A percentile compares a stretch with the other conserved stretches of the same genome.
Conservation (phyloP, 37 sponge, comb jelly and placozoan genomes). For the Halichondria panicea region DNA sequence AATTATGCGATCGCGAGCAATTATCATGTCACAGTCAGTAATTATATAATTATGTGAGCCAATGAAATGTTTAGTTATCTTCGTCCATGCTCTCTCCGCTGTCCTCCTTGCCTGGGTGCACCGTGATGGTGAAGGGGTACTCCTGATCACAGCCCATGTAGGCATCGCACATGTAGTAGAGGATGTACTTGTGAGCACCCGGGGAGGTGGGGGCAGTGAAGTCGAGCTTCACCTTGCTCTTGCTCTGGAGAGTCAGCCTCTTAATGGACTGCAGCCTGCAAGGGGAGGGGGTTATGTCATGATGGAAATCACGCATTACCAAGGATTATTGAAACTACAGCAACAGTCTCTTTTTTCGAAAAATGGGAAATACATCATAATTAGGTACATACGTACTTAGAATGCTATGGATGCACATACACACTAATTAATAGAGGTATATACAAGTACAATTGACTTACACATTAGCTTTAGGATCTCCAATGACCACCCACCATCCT, state of each 20-base stretch:
- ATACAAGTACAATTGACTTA: no score
- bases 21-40: no score
- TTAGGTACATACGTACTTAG: no score
- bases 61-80: neutral
- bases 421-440: no score
- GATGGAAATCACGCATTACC: no score
- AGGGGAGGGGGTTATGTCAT: no score
- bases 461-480: slow-evolving; percentile 92
- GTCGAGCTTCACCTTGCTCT: slow-evolving; percentile 90
- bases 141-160: slow-evolving; percentile 99
- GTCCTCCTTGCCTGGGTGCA: slow-evolving; percentile 23
- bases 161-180: slow-evolving; percentile 99
- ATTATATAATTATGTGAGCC: neutral
- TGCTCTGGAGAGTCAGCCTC: slow-evolving; percentile 87
- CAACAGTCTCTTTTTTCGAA: no score
- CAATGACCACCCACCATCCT: slow-evolving; percentile 99
- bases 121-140: slow-evolving; percentile 79
- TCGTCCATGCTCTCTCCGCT: slow-evolving; percentile 47
- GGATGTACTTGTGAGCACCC: slow-evolving; percentile 84
- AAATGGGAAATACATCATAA: no score
- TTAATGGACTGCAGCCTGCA: slow-evolving; percentile 89
- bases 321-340: no score
- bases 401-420: no score
- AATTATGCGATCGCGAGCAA: no score
- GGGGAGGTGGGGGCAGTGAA: slow-evolving; percentile 84